Conservation (phyloP, 2,888 invertebrate species). For the Chaetogeoica ovagalla region DNA sequence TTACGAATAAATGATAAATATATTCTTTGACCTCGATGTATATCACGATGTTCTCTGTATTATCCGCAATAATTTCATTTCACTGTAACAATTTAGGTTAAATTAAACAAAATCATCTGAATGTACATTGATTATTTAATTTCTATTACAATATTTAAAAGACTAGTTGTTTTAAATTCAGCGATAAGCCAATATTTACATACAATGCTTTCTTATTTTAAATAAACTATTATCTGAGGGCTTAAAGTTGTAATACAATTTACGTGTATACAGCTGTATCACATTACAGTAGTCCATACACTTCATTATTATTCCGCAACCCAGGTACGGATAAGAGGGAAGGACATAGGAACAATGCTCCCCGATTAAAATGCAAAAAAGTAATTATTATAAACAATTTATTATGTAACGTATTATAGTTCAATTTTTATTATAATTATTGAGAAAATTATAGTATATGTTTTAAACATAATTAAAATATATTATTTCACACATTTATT, state of each 20-base stretch:
- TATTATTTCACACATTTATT: no score
- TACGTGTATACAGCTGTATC: background rate
- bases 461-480: no score
- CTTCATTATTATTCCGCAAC: background rate
- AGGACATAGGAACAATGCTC: no score
- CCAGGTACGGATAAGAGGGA: no score
- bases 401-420: no score
- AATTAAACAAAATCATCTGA: background rate
- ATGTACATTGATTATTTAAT: background rate
- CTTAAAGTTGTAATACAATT: constrained; percentile 1
- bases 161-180: background rate
- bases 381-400: no score
- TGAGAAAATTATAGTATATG: no score
- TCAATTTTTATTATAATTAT: no score
- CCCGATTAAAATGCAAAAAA: no score
- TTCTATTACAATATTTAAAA: background rate
- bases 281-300: background rate
- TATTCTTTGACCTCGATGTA: no score
- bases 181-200: constrained; percentile 7
- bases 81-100: background rate
- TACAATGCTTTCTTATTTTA: background rate
- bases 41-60: background rate
- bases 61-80: background rate
- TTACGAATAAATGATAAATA: no score
- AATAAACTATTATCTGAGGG: background rate